A percentile compares a stretch with the other conserved stretches of the same genome.
Evolutionary conservation across 2,113 vertebrate genomes (phyloP).

Genomic region (Scophthalmus maximus): DNA sequence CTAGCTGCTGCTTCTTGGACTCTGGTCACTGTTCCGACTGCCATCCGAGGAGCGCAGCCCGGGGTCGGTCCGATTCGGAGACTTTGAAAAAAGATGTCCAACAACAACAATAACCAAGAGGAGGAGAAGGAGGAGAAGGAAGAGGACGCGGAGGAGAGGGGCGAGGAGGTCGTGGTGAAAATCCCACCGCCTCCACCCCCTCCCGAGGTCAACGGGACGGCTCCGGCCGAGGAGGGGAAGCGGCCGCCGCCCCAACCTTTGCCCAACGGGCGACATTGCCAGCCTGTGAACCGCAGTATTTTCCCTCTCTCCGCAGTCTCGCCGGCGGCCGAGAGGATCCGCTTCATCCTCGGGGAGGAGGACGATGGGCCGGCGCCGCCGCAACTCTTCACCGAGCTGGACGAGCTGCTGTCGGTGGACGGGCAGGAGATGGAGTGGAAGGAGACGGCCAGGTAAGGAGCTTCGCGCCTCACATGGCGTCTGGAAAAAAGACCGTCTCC

Average conservation of each 20-base stretch:
- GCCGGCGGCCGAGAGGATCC: conserved; percentile 94
- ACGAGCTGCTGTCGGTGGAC: conserved; percentile 93
- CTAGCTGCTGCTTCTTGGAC: conserved; percentile 57
- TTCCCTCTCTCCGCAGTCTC: conserved; percentile 94
- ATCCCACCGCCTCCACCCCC: conserved; percentile 70
- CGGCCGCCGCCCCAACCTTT: conserved; percentile 46
- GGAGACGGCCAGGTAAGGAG: conserved; percentile 94
- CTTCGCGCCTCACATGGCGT: too few species aligned
- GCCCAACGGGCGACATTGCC: conserved; percentile 72
- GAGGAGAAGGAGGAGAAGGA: conserved; percentile 65
- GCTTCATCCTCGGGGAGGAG: conserved; percentile 97
- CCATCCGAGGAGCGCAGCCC: conserved; percentile 29
- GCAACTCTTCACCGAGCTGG: conserved; percentile 98
- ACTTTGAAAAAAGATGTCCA: conserved; percentile 63
- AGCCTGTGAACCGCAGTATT: conserved; percentile 89
- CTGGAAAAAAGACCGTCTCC: too few species aligned
- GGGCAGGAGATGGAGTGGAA: conserved; percentile 99
- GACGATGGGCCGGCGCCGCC: conserved; percentile 94
- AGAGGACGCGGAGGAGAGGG: conserved; percentile 47
- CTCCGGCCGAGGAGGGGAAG: conserved; percentile 78
- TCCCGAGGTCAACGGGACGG: conserved; percentile 78
- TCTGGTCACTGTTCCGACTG: conserved; percentile 40
- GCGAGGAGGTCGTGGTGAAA: conserved; percentile 65
- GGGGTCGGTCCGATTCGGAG: conserved; percentile 45
- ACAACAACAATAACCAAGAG: conserved; percentile 81